A percentile compares a stretch with the other conserved stretches of the same genome.
Evolutionary conservation across 37 sponge, comb jelly and placozoan genomes (phyloP).

Genomic region (Haliclona indistincta): DNA sequence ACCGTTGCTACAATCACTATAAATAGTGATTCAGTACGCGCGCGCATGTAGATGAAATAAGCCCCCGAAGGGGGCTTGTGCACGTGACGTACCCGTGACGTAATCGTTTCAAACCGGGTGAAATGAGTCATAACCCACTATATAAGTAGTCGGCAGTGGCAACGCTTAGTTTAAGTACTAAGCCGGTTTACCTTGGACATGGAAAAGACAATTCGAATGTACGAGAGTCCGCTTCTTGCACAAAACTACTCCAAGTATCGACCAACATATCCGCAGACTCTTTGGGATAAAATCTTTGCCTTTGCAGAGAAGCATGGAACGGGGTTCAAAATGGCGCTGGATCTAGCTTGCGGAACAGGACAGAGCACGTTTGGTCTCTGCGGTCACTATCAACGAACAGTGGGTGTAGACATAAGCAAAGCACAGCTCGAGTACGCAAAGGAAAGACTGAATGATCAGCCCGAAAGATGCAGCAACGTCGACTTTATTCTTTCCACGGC

Average conservation of each 20-base stretch:
- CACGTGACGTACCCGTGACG: no score
- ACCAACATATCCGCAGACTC: constrained; percentile 38
- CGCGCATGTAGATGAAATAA: no score
- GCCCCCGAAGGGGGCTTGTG: no score
- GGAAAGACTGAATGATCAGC: not conserved
- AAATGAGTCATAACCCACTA: no score
- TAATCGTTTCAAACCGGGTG: no score
- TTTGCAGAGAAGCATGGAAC: constrained; percentile 45
- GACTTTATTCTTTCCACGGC: constrained; percentile 54
- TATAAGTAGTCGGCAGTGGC: no score
- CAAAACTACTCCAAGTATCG: constrained; percentile 34
- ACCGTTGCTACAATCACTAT: no score
- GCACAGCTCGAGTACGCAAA: constrained; percentile 52
- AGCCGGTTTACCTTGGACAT: no score
- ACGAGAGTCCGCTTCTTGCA: constrained; percentile 39
- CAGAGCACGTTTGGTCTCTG: constrained; percentile 56
- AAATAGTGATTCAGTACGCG: no score
- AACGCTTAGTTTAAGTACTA: no score
- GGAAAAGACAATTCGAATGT: constrained; percentile 36
- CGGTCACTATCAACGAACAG: constrained; percentile 29
- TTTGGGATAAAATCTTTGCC: constrained; percentile 37
- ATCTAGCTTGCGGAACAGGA: constrained; percentile 82
- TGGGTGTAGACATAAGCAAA: no score
- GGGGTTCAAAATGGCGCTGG: no score
- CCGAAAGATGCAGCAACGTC: constrained; percentile 26